Evolutionary conservation across 1,140 invertebrate genomes (phyloP), one percentile per base, ranked within the genome.

Genomic region (Megalonaias nervosa): DNA sequence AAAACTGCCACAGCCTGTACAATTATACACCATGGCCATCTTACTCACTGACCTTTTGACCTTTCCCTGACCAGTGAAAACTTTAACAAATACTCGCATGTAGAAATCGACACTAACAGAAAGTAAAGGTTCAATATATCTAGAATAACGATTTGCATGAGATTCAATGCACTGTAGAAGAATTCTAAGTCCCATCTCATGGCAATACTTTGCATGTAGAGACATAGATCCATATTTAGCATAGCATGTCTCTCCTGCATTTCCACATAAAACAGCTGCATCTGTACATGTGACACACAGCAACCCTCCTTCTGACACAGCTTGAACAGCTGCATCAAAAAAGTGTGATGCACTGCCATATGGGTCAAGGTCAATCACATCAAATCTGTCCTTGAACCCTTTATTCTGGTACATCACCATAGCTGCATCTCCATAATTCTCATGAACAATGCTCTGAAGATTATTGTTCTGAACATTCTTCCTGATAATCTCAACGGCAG

Each of bases 221-320:
- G 98, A 96, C 73, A 98, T 92, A 14, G 97, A 93, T 6, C 98
- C 98, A 91, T 99, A 99, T 92, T 99, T 99, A 1, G 94, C 93
- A 86, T 95, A 96, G 89, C 97, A 99, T 0, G 97, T 96, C 91
- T 99, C 98, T 1, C 96, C 95, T 6, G 94, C 94, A 92, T 99
- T 99, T 1, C 99, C 99, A 83, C 97, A 98, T 65, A 99, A 91
- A 16, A 99, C 95, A 2, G 97, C 98, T 95, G 98, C 97, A 90
- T 99, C 99, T 0, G 99, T 99, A 26, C 97, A 98, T 0, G 99
- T 99, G 0, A 99, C 94, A 79, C 99, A 93, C n/a, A 99, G 90
- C 57, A 94, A 82, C 58, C 93, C 92, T 58, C 90, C 89, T 84
- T 90, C 86, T 31, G 59, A 74, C 0, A 93, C 89, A 71, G 89